These are phyloP conservation scores for Micronycteris hirsuta DNA, from an alignment of 2,113 vertebrate species.

Conservation along the genomic window DNA sequence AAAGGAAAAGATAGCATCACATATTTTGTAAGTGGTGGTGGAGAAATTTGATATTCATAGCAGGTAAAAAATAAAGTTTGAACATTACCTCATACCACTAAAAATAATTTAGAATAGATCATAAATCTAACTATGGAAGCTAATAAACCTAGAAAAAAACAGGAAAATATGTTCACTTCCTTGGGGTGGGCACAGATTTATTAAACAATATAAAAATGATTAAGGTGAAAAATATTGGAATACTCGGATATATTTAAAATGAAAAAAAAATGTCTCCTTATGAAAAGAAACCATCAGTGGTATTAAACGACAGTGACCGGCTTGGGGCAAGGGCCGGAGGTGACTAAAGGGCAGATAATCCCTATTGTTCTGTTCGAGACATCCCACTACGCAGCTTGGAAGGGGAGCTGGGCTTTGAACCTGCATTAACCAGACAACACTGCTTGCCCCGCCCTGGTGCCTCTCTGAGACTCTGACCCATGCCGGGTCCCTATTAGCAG, in stretches of 20 bases:
- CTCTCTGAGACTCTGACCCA: neutral
- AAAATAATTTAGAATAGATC: neutral
- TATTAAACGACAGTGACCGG: neutral
- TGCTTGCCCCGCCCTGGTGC: neutral
- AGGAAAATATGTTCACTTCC: neutral
- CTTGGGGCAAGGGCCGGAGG: neutral
- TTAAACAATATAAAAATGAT: neutral
- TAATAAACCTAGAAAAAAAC: neutral
- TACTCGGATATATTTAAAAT: neutral
- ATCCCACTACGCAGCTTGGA: neutral
- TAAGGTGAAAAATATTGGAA: neutral
- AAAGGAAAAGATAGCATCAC: neutral
- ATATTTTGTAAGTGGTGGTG: neutral
- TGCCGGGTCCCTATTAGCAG: neutral
- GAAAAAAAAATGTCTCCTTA: neutral
- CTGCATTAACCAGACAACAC: neutral
- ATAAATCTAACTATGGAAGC: neutral
- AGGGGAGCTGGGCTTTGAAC: neutral
- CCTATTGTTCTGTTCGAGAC: neutral
- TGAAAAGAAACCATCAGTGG: neutral
- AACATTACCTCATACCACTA: neutral
- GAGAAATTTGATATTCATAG: neutral
- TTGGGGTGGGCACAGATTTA: neutral
- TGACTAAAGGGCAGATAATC: neutral
- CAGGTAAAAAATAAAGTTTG: neutral